Conservation (phyloP, 2,888 invertebrate genomes). For the Tethea ocularis region DNA sequence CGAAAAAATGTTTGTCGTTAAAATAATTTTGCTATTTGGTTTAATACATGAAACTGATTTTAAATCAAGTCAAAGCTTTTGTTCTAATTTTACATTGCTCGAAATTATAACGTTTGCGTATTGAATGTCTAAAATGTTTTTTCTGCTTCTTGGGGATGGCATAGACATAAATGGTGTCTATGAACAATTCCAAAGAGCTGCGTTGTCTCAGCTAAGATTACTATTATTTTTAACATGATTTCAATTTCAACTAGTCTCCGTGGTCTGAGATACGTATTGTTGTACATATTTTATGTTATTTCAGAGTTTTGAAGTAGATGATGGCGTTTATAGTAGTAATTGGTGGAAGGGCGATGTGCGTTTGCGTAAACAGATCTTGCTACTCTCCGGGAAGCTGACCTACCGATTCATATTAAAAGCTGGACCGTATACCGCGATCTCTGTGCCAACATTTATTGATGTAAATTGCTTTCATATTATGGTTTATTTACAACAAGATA, state of each 20-base stretch:
- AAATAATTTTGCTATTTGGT: no score
- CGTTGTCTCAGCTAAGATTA: no score
- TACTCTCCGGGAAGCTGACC: slow-evolving; percentile 56
- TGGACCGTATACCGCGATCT: slow-evolving; percentile 56
- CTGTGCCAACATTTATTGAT: slow-evolving; percentile 59
- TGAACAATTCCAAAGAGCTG: no score
- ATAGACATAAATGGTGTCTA: no score
- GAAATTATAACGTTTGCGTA: not conserved
- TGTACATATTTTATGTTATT: not conserved
- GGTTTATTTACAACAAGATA: no score
- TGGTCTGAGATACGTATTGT: no score
- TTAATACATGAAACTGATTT: no score
- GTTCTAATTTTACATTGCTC: not conserved
- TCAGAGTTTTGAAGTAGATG: slow-evolving; percentile 49
- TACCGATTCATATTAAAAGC: slow-evolving; percentile 45
- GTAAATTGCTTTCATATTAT: slow-evolving; percentile 39
- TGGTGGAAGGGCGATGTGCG: slow-evolving; percentile 58
- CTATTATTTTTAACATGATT: no score
- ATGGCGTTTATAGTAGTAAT: slow-evolving; percentile 53
- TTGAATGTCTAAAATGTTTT: not conserved
- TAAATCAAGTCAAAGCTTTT: not conserved
- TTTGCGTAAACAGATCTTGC: slow-evolving; percentile 39
- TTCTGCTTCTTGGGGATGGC: not conserved
- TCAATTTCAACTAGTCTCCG: no score
- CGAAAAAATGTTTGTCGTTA: no score